These are phyloP conservation scores for Drosophila falleni DNA, from an alignment of 2,888 invertebrate species.

Conservation along the genomic window DNA sequence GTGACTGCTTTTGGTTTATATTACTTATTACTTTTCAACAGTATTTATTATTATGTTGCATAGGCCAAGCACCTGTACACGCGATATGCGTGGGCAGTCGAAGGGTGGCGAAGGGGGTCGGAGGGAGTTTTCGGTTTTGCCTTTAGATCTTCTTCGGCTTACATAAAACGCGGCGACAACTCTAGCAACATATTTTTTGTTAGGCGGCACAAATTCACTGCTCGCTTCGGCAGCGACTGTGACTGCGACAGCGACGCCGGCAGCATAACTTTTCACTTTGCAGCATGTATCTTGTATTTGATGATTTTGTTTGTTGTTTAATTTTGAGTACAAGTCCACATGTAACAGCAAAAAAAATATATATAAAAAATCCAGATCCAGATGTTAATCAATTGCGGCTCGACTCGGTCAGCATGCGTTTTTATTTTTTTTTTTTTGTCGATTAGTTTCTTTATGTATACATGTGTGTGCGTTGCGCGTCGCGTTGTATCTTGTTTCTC, in stretches of 20 bases:
- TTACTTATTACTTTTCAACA: slow-evolving; percentile 22
- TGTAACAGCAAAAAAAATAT: slow-evolving; percentile 37
- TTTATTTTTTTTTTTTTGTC: slow-evolving; percentile 1
- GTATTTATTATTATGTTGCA: slow-evolving; percentile 33
- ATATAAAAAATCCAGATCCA: slow-evolving; percentile 20
- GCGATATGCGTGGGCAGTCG: slow-evolving; percentile 31
- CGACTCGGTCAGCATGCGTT: slow-evolving; percentile 17
- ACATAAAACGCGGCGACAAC: slow-evolving; percentile 64
- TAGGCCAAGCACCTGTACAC: slow-evolving; percentile 55
- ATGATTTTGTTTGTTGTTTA: slow-evolving; percentile 18
- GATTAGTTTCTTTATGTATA: slow-evolving; percentile 32
- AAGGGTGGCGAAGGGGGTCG: background rate
- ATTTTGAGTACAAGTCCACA: slow-evolving; percentile 13
- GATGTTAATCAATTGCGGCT: slow-evolving; percentile 39
- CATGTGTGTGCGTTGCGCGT: slow-evolving; percentile 35
- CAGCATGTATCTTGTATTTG: slow-evolving; percentile 54
- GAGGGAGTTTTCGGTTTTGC: slow-evolving; percentile 3
- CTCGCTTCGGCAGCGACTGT: slow-evolving; percentile 49
- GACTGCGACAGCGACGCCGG: slow-evolving; percentile 60
- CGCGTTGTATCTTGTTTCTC: slow-evolving; percentile 53
- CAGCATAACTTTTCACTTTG: slow-evolving; percentile 66
- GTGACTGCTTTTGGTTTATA: slow-evolving; percentile 16
- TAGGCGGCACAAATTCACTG: slow-evolving; percentile 67
- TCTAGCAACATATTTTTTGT: slow-evolving; percentile 64
- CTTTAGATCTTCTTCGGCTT: slow-evolving; percentile 38